Evolutionary conservation across 1,140 invertebrate species (phyloP).

Genomic region (Thaumetopoea pityocampa): DNA sequence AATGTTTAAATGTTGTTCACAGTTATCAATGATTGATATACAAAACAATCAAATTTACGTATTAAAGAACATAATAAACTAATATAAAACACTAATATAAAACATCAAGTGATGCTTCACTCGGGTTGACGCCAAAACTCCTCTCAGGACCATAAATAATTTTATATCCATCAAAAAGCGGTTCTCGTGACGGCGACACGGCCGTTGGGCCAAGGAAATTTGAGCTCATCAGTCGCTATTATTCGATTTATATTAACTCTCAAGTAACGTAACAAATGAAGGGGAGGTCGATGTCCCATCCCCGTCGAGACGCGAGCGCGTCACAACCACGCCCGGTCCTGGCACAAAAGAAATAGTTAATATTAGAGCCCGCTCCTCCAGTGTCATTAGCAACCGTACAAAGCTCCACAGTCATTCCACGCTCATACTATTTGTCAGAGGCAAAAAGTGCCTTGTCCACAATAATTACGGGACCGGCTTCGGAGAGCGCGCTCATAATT

Average conservation of each 20-base stretch:
- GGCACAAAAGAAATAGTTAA: conserved; percentile 74
- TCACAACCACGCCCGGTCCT: conserved; percentile 48
- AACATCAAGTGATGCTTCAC: too few species aligned
- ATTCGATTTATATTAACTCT: conserved; percentile 68
- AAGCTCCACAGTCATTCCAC: conserved; percentile 66
- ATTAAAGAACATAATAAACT: too few species aligned
- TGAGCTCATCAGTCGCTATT: conserved; percentile 56
- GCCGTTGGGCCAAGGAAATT: conserved; percentile 52
- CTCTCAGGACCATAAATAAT: conserved; percentile 48
- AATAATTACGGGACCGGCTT: conserved; percentile 73
- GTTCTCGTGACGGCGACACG: conserved; percentile 53
- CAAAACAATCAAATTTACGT: too few species aligned
- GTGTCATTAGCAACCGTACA: conserved; percentile 70
- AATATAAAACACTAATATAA: too few species aligned
- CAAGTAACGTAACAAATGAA: conserved; percentile 72
- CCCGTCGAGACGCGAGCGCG: conserved; percentile 41
- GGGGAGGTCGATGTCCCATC: conserved; percentile 62
- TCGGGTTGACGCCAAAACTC: too few species aligned
- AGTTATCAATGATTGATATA: too few species aligned
- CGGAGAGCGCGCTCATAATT: conserved; percentile 68
- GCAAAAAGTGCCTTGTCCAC: conserved; percentile 73
- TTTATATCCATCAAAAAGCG: conserved; percentile 49
- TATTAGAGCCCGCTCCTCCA: conserved; percentile 65
- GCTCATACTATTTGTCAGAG: conserved; percentile 70
- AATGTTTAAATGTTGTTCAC: too few species aligned